phyloP scores from a whole-genome alignment of 35 echinoderm and acorn worm genomes.

The Acanthaster planci region DNA sequence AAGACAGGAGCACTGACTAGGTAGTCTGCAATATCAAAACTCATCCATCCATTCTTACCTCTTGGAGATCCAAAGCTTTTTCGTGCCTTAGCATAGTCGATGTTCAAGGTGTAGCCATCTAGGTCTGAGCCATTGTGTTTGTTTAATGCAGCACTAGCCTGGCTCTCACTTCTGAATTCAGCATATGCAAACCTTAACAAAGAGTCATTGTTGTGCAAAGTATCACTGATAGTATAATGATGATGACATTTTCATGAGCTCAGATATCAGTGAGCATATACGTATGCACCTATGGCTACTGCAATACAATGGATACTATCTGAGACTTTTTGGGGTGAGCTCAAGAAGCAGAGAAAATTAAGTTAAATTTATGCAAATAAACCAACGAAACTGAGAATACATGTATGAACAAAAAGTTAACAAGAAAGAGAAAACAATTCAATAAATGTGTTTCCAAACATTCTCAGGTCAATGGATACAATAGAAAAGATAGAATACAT shows the following conservation, averaged over 20 bases:
- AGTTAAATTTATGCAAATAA: too few species aligned
- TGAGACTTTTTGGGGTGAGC: too few species aligned
- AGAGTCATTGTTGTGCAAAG: background rate
- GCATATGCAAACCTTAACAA: conserved; percentile 50
- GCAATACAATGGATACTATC: too few species aligned
- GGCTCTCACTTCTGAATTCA: conserved; percentile 5
- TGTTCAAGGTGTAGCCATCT: conserved; percentile 24
- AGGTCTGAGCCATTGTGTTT: background rate
- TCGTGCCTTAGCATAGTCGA: background rate
- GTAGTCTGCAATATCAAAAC: background rate
- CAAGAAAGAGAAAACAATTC: too few species aligned
- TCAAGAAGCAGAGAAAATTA: too few species aligned
- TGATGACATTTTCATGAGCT: background rate
- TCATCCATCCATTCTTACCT: background rate
- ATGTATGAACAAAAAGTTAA: too few species aligned
- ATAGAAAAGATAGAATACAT: too few species aligned
- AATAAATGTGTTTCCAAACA: too few species aligned
- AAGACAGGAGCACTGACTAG: too few species aligned
- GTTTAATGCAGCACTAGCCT: conserved; percentile 23
- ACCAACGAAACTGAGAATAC: too few species aligned
- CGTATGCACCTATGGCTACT: background rate
- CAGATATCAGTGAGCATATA: background rate
- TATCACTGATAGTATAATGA: too few species aligned
- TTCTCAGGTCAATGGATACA: too few species aligned
- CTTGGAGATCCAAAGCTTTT: conserved; percentile 3